Evolutionary conservation across 2,888 invertebrate genomes (phyloP).

Genomic region (Mythimna ferrago): DNA sequence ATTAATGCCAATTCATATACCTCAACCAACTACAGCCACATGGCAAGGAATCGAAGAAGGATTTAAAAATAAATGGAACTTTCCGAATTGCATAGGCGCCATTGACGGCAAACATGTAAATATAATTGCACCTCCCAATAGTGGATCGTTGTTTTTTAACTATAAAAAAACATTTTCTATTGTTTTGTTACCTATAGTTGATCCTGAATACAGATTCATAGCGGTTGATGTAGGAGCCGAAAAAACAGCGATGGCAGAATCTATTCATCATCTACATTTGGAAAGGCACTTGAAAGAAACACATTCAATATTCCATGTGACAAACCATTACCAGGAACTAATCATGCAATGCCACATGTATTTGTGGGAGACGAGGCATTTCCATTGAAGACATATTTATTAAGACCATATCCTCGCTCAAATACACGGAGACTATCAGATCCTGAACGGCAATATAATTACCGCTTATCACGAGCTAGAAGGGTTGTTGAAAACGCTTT

Average conservation of each 20-base stretch:
- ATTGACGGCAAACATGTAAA: conserved; percentile 52
- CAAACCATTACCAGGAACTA: conserved; percentile 57
- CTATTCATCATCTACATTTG: conserved; percentile 41
- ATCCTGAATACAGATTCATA: conserved; percentile 46
- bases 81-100: conserved; percentile 51
- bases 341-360: conserved; percentile 58
- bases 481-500: conserved; percentile 43
- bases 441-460: conserved; percentile 58
- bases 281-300: conserved; percentile 44
- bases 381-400: conserved; percentile 58
- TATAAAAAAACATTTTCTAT: conserved; percentile 43
- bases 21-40: conserved; percentile 40
- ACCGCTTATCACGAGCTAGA: conserved; percentile 47
- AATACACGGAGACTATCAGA: conserved; percentile 26
- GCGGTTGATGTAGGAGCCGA: conserved; percentile 68
- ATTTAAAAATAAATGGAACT: conserved; percentile 48
- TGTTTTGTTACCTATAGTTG: conserved; percentile 40
- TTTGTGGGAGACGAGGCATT: conserved; percentile 64
- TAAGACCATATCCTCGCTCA: conserved; percentile 41
- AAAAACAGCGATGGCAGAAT: conserved; percentile 69
- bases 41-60: conserved; percentile 45
- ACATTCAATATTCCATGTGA: conserved; percentile 59
- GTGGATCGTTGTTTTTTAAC: conserved; percentile 37
- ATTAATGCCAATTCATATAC: conserved; percentile 51
- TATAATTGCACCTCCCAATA: conserved; percentile 46